Conservation (phyloP, 2,113 vertebrate species). For the Pseudopodoces humilis region DNA sequence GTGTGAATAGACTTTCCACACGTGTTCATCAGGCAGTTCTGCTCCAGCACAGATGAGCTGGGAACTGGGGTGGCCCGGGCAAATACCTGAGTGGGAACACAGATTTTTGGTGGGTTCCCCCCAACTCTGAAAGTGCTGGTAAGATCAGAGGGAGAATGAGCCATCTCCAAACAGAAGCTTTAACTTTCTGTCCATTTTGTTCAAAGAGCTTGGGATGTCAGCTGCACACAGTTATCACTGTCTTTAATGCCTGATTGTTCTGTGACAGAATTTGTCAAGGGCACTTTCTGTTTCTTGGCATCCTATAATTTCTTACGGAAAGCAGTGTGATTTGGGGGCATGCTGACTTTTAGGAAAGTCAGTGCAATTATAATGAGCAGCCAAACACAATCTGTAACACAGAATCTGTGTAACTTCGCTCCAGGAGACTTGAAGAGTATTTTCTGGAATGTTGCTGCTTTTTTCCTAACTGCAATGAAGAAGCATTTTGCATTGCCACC, state of each 20-base stretch:
- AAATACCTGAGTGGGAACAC: neutral
- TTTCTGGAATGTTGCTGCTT: conserved; percentile 45
- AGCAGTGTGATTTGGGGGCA: neutral
- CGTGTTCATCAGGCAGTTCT: neutral
- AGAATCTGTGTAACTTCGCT: conserved; percentile 13
- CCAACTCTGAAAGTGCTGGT: neutral
- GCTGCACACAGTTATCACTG: neutral
- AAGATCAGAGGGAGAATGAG: neutral
- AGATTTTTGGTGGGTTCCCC: neutral
- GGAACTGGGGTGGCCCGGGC: neutral
- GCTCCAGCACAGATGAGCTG: neutral
- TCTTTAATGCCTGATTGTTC: neutral
- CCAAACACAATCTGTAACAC: neutral
- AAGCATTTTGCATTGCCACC: conserved; percentile 64
- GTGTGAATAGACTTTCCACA: neutral
- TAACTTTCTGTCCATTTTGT: neutral
- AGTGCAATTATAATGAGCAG: neutral
- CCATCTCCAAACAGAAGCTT: neutral
- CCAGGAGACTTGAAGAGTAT: neutral
- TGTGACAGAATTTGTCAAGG: neutral
- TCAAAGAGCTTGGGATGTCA: neutral
- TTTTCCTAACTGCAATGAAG: neutral
- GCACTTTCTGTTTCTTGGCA: neutral
- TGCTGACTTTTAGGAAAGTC: neutral
- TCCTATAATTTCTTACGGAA: neutral